Percentiles rank a stretch among this genome's conserved stretches.
Evolutionary conservation across 2,888 invertebrate genomes (phyloP).

Genomic region (Andricus curvator): DNA sequence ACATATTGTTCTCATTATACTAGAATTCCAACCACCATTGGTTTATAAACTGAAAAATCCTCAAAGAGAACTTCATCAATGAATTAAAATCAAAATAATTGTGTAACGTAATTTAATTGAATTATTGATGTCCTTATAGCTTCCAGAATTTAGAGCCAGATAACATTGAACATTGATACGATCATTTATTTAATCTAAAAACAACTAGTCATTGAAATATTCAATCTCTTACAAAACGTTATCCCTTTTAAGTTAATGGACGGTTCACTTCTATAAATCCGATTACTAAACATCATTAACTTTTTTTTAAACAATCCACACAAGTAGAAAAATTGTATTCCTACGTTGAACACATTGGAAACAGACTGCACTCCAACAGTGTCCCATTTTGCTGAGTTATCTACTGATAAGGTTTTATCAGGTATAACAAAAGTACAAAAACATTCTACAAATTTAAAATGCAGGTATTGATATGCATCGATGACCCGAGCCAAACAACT

Average conservation of each 20-base stretch:
- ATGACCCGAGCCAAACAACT: too few relatives aligned
- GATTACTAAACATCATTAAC: not conserved
- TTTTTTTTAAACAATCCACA: not conserved
- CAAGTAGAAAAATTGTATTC: not conserved
- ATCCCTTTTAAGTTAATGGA: not conserved
- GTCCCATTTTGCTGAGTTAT: constrained; percentile 2
- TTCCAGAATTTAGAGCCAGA: not conserved
- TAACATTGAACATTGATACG: not conserved
- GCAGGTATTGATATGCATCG: too few relatives aligned
- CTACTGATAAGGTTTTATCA: constrained; percentile 19
- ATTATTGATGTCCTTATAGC: not conserved
- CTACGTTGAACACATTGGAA: constrained; percentile 7
- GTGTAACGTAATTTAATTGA: not conserved
- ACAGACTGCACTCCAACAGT: constrained; percentile 8
- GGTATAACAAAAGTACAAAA: not conserved
- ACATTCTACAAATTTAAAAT: not conserved
- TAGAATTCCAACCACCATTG: not conserved
- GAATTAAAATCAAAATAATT: not conserved
- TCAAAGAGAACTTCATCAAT: not conserved
- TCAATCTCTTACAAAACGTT: not conserved
- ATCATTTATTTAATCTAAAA: not conserved
- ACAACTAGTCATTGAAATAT: not conserved
- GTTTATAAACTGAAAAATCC: not conserved
- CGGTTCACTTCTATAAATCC: constrained; percentile 19
- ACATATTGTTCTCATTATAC: constrained; percentile 33